Conservation (phyloP, 1,140 invertebrate species). For the Eurosta solidaginis region DNA sequence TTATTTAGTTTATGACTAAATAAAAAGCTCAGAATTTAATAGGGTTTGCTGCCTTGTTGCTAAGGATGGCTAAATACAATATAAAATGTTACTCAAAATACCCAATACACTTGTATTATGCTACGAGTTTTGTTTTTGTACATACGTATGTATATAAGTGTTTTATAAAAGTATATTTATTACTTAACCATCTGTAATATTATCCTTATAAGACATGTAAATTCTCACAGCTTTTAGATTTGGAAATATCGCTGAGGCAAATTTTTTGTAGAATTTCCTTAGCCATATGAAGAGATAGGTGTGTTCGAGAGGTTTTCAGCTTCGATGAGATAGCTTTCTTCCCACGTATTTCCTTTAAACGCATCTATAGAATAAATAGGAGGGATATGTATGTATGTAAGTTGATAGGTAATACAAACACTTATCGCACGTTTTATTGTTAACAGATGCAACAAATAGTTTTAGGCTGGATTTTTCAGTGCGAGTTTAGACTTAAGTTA, state of each 20-base stretch:
- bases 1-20: too few species aligned
- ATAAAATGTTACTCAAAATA: background rate
- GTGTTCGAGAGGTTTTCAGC: conserved; percentile 68
- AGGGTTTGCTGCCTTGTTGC: too few species aligned
- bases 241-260: conserved; percentile 81
- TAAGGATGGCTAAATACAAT: too few species aligned
- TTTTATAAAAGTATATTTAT: background rate
- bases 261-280: conserved; percentile 83
- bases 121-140: background rate
- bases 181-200: background rate
- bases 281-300: conserved; percentile 75
- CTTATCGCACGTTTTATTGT: too few species aligned
- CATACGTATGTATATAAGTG: background rate
- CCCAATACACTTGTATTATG: background rate
- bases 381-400: background rate
- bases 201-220: conserved; percentile 78
- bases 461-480: too few species aligned
- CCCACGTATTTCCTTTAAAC: conserved; percentile 73
- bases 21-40: too few species aligned
- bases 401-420: too few species aligned
- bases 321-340: conserved; percentile 70
- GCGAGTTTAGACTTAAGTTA: too few species aligned
- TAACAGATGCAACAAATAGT: too few species aligned
- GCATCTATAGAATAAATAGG: conserved; percentile 64
- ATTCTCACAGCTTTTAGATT: conserved; percentile 91